Conservation (phyloP, 2,113 vertebrate genomes). For the Camarhynchus parvulus region DNA sequence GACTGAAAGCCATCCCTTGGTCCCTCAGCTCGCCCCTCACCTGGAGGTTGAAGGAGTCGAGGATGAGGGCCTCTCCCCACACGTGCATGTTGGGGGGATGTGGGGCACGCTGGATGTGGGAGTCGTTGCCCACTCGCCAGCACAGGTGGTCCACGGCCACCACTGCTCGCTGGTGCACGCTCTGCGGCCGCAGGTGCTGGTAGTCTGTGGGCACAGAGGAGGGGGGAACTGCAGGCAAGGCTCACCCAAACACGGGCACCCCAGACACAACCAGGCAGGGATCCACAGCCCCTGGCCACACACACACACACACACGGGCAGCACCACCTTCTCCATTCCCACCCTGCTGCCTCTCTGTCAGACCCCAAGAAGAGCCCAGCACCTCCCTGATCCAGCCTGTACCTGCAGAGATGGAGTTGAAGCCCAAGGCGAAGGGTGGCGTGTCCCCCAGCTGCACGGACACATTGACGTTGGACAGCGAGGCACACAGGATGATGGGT, state of each 20-base stretch:
- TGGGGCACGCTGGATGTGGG: slow-evolving; percentile 93
- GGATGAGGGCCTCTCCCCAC: slow-evolving; percentile 94
- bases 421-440: slow-evolving; percentile 92
- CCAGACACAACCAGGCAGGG: neutral
- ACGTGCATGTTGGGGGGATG: slow-evolving; percentile 94
- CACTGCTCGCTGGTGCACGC: slow-evolving; percentile 84
- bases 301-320: neutral
- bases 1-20: neutral
- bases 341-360: neutral
- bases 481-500: slow-evolving; percentile 86
- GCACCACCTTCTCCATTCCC: rapidly evolving
- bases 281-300: neutral
- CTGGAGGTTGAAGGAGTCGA: slow-evolving; percentile 90
- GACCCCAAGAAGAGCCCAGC: neutral
- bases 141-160: slow-evolving; percentile 91
- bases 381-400: neutral
- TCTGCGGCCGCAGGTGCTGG: slow-evolving; percentile 81
- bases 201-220: slow-evolving; percentile 67
- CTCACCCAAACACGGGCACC: neutral
- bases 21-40: slow-evolving; percentile 33
- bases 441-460: slow-evolving; percentile 94
- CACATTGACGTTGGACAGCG: slow-evolving; percentile 89
- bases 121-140: slow-evolving; percentile 96
- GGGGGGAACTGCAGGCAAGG: neutral
- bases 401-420: slow-evolving; percentile 90